phyloP scores from a whole-genome alignment of 92 coral and sea anemone species.

The Montipora capitata region DNA sequence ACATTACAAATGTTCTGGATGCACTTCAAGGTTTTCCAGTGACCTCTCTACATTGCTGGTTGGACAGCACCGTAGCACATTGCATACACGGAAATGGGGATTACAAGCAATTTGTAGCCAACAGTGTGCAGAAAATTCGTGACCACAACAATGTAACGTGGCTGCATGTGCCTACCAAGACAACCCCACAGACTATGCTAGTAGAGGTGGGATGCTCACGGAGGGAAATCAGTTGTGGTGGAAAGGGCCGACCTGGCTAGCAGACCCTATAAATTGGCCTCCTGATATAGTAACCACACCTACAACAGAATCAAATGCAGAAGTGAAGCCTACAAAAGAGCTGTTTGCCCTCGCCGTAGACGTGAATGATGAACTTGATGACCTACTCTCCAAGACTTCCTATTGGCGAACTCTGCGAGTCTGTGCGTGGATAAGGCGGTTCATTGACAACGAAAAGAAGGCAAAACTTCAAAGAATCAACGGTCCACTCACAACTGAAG shows the following conservation, averaged over 20 bases:
- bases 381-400: no score
- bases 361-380: no score
- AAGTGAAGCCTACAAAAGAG: no score
- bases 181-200: conserved; percentile 79
- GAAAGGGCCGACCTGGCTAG: conserved; percentile 82
- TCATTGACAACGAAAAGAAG: no score
- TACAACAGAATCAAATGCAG: conserved; percentile 80
- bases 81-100: conserved; percentile 75
- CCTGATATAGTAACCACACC: no score
- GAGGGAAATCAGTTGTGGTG: conserved; percentile 67
- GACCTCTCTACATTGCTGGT: conserved; percentile 68
- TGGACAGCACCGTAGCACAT: conserved; percentile 79
- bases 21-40: conserved; percentile 75
- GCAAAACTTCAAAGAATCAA: no score
- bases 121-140: conserved; percentile 69
- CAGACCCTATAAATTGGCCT: no score
- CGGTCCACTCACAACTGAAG: no score
- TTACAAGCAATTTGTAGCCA: conserved; percentile 79
- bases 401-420: no score
- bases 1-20: conserved; percentile 66
- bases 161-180: conserved; percentile 74
- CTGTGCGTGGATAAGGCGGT: no score
- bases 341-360: no score
- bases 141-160: conserved; percentile 68
- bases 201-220: conserved; percentile 73